phyloP scores from a whole-genome alignment of 2,888 invertebrate genomes.

The Odontomyia ornata region DNA sequence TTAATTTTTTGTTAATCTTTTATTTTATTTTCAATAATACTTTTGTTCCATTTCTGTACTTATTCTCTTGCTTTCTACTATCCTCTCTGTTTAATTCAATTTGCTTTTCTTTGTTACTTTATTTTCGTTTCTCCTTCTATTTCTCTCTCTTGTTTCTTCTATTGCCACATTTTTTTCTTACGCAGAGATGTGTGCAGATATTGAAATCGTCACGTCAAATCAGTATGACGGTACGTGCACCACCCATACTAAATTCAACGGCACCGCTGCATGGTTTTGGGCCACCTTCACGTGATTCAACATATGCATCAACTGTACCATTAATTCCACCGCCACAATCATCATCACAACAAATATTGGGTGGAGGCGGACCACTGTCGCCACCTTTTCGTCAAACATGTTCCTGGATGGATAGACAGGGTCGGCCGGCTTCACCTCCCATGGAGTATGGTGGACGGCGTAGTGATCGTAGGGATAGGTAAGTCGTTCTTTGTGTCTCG shows the following conservation, averaged over 20 bases:
- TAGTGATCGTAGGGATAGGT: conserved; percentile 63
- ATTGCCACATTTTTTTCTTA: conserved; percentile 65
- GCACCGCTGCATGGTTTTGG: conserved; percentile 70
- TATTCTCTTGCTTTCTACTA: background rate
- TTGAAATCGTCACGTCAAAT: conserved; percentile 87
- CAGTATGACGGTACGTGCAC: conserved; percentile 88
- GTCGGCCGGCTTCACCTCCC: conserved; percentile 87
- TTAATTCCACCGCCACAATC: conserved; percentile 58
- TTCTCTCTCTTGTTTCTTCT: conserved; percentile 63
- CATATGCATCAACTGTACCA: conserved; percentile 60
- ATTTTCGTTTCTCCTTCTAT: conserved; percentile 52
- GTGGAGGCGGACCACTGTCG: conserved; percentile 64
- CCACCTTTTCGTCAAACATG: conserved; percentile 77
- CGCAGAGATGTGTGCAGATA: conserved; percentile 74
- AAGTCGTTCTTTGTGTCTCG: conserved; percentile 7
- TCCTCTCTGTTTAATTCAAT: background rate
- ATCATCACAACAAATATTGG: conserved; percentile 51
- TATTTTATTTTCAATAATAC: background rate
- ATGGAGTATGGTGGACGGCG: conserved; percentile 68
- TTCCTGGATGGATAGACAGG: conserved; percentile 94
- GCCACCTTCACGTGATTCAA: conserved; percentile 63
- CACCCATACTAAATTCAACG: conserved; percentile 71
- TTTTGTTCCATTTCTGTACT: background rate
- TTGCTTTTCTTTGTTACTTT: background rate
- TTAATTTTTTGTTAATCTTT: background rate